These are phyloP conservation scores for Malurus cyaneus DNA, from an alignment of 2,113 vertebrate species.

Conservation along the genomic window DNA sequence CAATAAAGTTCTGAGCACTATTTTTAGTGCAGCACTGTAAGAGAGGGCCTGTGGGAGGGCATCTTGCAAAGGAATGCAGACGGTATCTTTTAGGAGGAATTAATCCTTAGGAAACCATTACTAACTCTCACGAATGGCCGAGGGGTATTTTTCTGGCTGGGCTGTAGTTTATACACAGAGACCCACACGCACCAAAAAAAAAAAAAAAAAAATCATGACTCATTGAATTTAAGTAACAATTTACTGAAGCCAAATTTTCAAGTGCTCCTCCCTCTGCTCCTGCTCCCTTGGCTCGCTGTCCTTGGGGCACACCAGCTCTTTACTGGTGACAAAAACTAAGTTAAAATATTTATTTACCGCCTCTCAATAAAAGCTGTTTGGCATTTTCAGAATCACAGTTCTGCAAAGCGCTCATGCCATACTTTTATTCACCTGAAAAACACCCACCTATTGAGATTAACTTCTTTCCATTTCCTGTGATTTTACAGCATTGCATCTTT, in stretches of 20 bases:
- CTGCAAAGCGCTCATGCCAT: background rate
- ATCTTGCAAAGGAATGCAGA: conserved; percentile 34
- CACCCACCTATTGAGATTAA: background rate
- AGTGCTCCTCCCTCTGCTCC: background rate
- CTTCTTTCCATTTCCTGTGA: background rate
- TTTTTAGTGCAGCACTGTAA: background rate
- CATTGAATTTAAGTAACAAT: background rate
- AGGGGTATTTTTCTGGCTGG: conserved; percentile 17
- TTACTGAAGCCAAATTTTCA: background rate
- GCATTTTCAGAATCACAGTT: background rate
- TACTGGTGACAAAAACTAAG: background rate
- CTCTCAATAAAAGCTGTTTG: background rate
- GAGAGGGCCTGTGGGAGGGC: conserved; percentile 40
- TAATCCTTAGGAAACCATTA: conserved; percentile 28
- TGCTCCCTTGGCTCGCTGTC: background rate
- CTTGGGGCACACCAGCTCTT: background rate
- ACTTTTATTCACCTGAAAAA: background rate
- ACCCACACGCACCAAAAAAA: background rate
- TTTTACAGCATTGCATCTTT: background rate
- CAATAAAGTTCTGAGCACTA: background rate
- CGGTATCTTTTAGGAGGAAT: conserved; percentile 1
- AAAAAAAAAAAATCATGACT: background rate
- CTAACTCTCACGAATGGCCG: background rate
- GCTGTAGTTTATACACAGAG: background rate
- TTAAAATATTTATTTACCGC: background rate